Evolutionary conservation across 2,797 vertebrate genomes (phyloP), one percentile per base, ranked within the genome.

Genomic region (Hephaestus fuliginosus): DNA sequence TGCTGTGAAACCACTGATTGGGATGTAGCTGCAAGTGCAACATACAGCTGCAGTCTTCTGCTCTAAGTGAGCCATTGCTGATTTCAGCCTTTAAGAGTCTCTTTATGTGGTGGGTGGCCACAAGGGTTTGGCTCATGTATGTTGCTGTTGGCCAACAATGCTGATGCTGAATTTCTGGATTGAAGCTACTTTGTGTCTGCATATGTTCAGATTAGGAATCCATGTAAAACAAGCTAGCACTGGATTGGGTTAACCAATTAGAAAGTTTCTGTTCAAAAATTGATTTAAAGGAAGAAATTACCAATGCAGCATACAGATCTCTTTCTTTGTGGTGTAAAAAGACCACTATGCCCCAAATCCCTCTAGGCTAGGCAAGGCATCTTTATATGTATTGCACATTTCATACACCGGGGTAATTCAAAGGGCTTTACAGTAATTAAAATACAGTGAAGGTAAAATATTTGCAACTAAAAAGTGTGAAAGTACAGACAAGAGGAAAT

Each of bases 1-100:
- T 84, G 78, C 78, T 86, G 68, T 80, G 62, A 81, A 74, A 72
- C 74, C 60, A 75, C 57, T 81, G 77, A 85, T 85, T 70, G 56
- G 62, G 18, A 41, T 78, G 75, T 46, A 70, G 48, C 39, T 56
- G 39, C 25, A 74, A 67, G 20, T 78, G 46, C 51, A 44, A n/a
- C 14, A 56, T 78, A 69, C 69, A 85, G 66, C 78, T 78, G 68
- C 51, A 82, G 67, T 68, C 22, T 6, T 62, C 39, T n/a, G 61
- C 48, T 22, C 56, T 44, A 30, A 74, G 49, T 74, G 64, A 84
- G 36, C 43, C 36, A 18, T 2, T 28, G 58, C 51, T 68, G 39
- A 64, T 41, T 80, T 79, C 69, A 65, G 4, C 56, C 11, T 63
- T 25, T 30, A 39, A 80, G 18, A 56, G 12, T 53, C 20, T 69